Evolutionary conservation across 37 sponge, comb jelly and placozoan species (phyloP).

Genomic region (Theonella swinhoei): DNA sequence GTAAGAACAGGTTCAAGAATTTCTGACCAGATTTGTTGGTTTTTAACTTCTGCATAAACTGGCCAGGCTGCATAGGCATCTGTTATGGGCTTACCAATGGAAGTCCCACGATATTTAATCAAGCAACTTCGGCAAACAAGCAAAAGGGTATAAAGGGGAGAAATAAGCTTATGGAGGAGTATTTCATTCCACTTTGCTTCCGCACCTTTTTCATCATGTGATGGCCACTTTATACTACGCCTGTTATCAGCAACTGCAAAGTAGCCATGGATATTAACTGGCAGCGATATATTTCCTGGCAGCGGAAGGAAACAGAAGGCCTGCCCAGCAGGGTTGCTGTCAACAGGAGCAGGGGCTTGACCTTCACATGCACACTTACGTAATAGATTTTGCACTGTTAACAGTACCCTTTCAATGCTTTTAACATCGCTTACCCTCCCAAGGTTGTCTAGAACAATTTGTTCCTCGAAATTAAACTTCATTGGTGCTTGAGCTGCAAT

Average conservation of each 20-base stretch:
- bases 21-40: conserved; percentile 35
- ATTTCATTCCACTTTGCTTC: conserved; percentile 75
- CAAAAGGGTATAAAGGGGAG: conserved; percentile 54
- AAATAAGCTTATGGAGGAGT: conserved; percentile 38
- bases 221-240: conserved; percentile 83
- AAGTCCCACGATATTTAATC: neutral
- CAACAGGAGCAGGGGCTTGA: neutral
- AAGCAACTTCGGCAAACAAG: conserved; percentile 30
- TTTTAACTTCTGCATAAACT: conserved; percentile 15
- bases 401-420: neutral
- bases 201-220: conserved; percentile 57
- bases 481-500: conserved; percentile 58
- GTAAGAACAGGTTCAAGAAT: conserved; percentile 26
- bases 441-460: neutral
- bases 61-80: conserved; percentile 69
- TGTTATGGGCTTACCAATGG: neutral
- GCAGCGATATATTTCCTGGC: conserved; percentile 52
- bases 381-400: no score
- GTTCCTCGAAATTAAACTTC: neutral
- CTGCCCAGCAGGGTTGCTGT: conserved; percentile 31
- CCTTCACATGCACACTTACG: neutral
- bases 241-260: conserved; percentile 75
- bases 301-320: conserved; percentile 90
- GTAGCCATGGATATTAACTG: conserved; percentile 85
- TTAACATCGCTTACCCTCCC: neutral